Evolutionary conservation across 2,888 invertebrate species (phyloP).

Genomic region (Hoplodrina blanda): DNA sequence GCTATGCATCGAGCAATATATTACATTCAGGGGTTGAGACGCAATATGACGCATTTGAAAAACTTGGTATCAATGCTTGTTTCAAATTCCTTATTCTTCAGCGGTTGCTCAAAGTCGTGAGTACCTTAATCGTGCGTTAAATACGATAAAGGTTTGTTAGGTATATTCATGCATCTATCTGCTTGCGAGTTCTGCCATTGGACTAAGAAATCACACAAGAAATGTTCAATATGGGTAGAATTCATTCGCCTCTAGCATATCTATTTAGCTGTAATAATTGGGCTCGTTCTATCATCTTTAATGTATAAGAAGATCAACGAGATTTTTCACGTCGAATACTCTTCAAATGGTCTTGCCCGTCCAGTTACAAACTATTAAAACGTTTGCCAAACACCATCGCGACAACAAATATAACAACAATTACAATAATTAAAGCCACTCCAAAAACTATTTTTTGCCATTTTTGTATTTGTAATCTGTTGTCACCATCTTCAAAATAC

Average conservation of each 20-base stretch:
- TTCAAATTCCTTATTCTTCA: neutral
- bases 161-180: neutral
- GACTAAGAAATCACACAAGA: too few species aligned
- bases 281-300: neutral
- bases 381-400: conserved; percentile 12
- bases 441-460: conserved; percentile 35
- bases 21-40: too few species aligned
- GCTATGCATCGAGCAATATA: too few species aligned
- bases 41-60: too few species aligned
- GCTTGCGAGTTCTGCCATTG: too few species aligned
- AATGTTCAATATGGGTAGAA: too few species aligned
- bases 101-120: too few species aligned
- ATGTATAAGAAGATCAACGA: neutral
- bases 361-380: conserved; percentile 3
- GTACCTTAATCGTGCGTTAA: too few species aligned
- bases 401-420: neutral
- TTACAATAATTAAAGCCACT: conserved; percentile 9
- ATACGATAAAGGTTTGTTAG: neutral
- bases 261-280: neutral
- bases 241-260: neutral
- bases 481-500: conserved; percentile 11
- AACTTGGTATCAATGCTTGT: neutral
- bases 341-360: neutral
- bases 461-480: conserved; percentile 17
- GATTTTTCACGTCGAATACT: neutral